Conservation (phyloP, 2,113 vertebrate genomes). For the Tachysurus fulvidraco region DNA sequence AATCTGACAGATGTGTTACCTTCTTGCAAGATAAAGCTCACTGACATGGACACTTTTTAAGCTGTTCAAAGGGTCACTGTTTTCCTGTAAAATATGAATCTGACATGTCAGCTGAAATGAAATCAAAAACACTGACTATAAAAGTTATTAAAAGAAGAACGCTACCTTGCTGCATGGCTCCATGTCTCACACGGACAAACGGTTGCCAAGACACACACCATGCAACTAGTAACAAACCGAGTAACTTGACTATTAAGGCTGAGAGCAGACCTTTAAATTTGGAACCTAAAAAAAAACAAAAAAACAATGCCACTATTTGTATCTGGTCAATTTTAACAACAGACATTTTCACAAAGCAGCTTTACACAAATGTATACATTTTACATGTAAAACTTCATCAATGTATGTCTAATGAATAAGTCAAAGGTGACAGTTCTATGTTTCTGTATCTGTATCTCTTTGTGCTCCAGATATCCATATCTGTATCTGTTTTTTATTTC, state of each 20-base stretch:
- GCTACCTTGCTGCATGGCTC: constrained; percentile 3
- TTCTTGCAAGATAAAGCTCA: constrained; percentile 30
- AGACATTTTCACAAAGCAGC: too few species aligned
- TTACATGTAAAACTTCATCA: too few species aligned
- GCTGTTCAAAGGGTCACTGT: neutral
- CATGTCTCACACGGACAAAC: neutral
- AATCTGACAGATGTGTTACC: neutral
- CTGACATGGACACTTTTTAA: neutral
- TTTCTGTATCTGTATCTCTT: neutral
- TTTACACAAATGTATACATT: too few species aligned
- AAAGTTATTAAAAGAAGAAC: neutral
- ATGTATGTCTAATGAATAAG: too few species aligned
- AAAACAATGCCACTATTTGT: neutral
- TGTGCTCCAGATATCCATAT: neutral
- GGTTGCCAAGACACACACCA: constrained; percentile 33
- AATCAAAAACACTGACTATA: neutral
- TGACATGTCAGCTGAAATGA: neutral
- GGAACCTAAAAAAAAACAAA: neutral
- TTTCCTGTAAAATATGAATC: constrained; percentile 10
- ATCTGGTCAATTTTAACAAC: neutral
- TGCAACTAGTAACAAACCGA: constrained; percentile 8
- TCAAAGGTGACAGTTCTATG: too few species aligned
- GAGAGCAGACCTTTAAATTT: neutral
- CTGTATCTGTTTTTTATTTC: neutral
- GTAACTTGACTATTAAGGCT: neutral